Evolutionary conservation across 2,888 invertebrate species (phyloP).

Genomic region (Pseudococcus viburni): DNA sequence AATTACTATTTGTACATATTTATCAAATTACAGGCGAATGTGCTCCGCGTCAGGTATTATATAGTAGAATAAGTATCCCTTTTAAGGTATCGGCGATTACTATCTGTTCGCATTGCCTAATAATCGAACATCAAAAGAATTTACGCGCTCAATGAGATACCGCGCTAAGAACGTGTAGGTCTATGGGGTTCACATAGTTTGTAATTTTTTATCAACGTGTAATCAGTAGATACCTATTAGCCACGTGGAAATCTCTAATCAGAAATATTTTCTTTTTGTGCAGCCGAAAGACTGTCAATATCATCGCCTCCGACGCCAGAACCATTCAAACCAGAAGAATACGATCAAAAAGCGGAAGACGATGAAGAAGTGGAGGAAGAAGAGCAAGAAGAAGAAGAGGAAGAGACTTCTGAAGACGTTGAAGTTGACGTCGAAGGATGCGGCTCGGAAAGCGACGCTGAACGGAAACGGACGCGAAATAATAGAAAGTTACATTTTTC

Average conservation of each 20-base stretch:
- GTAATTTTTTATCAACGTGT: neutral
- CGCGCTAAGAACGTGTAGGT: conserved; percentile 16
- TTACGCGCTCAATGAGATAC: neutral
- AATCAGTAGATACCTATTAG: neutral
- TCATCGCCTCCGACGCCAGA: conserved; percentile 60
- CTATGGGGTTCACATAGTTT: conserved; percentile 5
- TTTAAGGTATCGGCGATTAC: conserved; percentile 2
- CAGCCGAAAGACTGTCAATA: conserved; percentile 63
- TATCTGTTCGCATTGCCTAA: conserved; percentile 21
- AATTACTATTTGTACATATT: conserved; percentile 27
- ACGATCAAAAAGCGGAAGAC: conserved; percentile 53
- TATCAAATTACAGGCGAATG: neutral
- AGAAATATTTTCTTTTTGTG: neutral
- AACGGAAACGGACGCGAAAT: conserved; percentile 51
- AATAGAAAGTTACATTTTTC: conserved; percentile 55
- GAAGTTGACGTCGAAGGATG: conserved; percentile 64
- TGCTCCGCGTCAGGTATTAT: neutral
- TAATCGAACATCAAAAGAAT: conserved; percentile 21
- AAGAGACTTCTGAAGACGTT: conserved; percentile 63
- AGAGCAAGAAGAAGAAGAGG: conserved; percentile 52
- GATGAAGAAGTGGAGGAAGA: conserved; percentile 62
- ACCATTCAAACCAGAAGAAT: conserved; percentile 39
- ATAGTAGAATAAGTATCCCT: neutral
- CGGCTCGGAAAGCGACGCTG: conserved; percentile 60
- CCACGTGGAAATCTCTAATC: neutral